Evolutionary conservation across 2,888 invertebrate species (phyloP), one percentile per base, ranked within the genome.

Genomic region (Ochropleura leucogaster): DNA sequence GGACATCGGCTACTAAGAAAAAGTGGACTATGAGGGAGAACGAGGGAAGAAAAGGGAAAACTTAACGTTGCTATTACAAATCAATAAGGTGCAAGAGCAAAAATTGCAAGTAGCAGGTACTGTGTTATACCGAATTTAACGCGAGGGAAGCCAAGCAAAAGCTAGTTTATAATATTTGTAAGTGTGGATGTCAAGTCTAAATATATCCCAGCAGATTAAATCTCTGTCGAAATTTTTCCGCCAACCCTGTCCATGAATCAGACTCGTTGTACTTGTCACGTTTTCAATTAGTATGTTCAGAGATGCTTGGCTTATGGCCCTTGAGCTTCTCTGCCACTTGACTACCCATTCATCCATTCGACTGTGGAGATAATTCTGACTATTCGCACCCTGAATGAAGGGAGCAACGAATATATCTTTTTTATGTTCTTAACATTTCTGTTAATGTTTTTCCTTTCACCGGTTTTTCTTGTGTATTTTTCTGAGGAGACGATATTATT

Each of bases 201-300:
- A 83, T 42, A 55, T 64, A 68, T 73, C 40, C 40, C 42, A 10
- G 57, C 42, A 44, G 12, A 57, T 71, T 77, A 67, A 66, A 70
- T 68, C 42, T 12, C 18, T 59, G 64, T 42, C 18, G 42, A 30
- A 5, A 46, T 46, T 65, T 79, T 77, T 60, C 70, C 67, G 86
- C 74, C 88, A 90, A 78, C 86, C 84, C 85, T 85, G 83, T 78
- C 79, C 74, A 84, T 83, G 78, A 87, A 88, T 88, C 88, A 85
- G 87, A 85, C 87, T 84, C 86, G 84, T 89, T 84, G 90, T 88
- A 87, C 87, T 87, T 88, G 93, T 94, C 95, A 95, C 95, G 95
- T 95, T 95, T 95, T 94, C 94, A 95, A 95, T 95, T 95, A 95
- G 94, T 92, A 90, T 91, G 90, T 90, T 91, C 91, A 89, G 81